phyloP scores from a whole-genome alignment of 35 echinoderm and acorn worm species.

The Stichopus chloronotus region DNA sequence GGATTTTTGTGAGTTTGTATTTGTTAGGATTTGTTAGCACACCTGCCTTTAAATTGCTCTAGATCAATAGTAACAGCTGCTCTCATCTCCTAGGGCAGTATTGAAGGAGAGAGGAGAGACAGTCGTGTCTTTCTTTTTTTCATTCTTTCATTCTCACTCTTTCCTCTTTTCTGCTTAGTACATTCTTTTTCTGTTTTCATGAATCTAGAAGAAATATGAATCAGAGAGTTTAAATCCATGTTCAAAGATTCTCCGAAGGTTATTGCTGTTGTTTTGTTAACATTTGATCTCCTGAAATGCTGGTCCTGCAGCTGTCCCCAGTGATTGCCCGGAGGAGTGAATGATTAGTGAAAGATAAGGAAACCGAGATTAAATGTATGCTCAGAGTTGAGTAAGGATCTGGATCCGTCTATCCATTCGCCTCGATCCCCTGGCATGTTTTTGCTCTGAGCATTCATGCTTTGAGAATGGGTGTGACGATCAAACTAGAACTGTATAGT shows the following conservation, averaged over 20 bases:
- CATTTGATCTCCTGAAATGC: background rate
- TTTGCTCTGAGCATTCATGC: too few species aligned
- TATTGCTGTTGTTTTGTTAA: background rate
- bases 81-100: background rate
- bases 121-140: background rate
- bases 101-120: too few species aligned
- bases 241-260: background rate
- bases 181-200: background rate
- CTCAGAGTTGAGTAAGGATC: too few species aligned
- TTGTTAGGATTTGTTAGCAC: background rate
- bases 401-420: too few species aligned
- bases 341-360: background rate
- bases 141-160: too few species aligned
- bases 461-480: too few species aligned
- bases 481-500: too few species aligned
- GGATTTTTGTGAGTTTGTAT: background rate
- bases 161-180: background rate
- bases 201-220: background rate
- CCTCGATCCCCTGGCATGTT: too few species aligned
- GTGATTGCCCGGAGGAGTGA: background rate
- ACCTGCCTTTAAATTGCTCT: background rate
- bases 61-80: conserved; percentile 11
- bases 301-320: background rate
- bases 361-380: too few species aligned
- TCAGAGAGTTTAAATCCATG: background rate